These are phyloP conservation scores for Microdon myrmicae DNA, from an alignment of 2,888 invertebrate genomes.

Conservation along the genomic window DNA sequence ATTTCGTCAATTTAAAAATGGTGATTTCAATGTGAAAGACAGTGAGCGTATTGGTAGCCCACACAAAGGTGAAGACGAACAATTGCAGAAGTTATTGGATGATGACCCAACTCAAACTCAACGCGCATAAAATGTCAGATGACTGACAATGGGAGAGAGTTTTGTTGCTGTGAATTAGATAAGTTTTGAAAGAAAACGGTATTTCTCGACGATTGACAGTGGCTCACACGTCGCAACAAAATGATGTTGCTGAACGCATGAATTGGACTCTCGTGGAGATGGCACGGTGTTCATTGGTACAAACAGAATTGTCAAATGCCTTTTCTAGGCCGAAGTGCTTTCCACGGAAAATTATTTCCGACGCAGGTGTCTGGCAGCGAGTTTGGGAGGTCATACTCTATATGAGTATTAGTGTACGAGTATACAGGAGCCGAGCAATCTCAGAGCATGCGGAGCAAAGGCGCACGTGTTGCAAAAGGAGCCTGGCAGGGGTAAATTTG, in stretches of 20 bases:
- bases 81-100: too few relatives aligned
- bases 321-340: conserved; percentile 38
- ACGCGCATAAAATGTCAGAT: conserved; percentile 16
- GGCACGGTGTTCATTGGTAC: too few relatives aligned
- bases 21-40: too few relatives aligned
- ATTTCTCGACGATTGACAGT: conserved; percentile 12
- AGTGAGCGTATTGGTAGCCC: too few relatives aligned
- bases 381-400: conserved; percentile 32
- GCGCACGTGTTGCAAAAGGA: too few relatives aligned
- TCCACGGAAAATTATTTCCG: conserved; percentile 24
- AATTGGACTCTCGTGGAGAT: too few relatives aligned
- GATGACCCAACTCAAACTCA: too few relatives aligned
- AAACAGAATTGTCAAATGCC: conserved; percentile 1
- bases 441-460: conserved; percentile 11
- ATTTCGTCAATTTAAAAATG: too few relatives aligned
- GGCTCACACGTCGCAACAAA: conserved; percentile 13
- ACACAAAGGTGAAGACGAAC: too few relatives aligned
- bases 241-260: conserved; percentile 11
- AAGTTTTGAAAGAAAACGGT: conserved; percentile 2
- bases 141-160: conserved; percentile 15
- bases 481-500: conserved; percentile 8
- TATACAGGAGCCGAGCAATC: conserved; percentile 8
- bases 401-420: conserved; percentile 35
- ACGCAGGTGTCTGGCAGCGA: conserved; percentile 15
- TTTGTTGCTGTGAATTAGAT: conserved; percentile 6